These are phyloP conservation scores for Nasonia oneida DNA, from an alignment of 2,888 invertebrate genomes.

Conservation along the genomic window DNA sequence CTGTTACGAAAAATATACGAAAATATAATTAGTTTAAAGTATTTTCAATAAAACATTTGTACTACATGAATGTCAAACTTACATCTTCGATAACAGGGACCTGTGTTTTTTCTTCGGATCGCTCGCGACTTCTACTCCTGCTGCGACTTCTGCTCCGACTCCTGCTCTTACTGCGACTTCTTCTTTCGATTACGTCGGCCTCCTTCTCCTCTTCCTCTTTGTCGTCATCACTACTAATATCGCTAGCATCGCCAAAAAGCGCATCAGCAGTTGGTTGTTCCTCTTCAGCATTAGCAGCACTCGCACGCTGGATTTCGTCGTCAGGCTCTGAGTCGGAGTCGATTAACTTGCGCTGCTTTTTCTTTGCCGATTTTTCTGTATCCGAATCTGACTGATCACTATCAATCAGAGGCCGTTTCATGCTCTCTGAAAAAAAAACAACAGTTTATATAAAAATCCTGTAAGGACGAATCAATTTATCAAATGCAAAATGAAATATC, in stretches of 20 bases:
- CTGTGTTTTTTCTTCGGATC: slow-evolving; percentile 73
- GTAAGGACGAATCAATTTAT: background rate
- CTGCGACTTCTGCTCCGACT: slow-evolving; percentile 78
- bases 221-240: slow-evolving; percentile 94
- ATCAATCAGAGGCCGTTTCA: slow-evolving; percentile 73
- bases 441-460: background rate
- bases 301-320: slow-evolving; percentile 64
- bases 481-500: background rate
- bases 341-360: slow-evolving; percentile 81
- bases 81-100: slow-evolving; percentile 71
- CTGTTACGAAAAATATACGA: slow-evolving; percentile 64
- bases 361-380: slow-evolving; percentile 72
- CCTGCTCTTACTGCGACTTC: slow-evolving; percentile 82
- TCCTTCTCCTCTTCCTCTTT: slow-evolving; percentile 73
- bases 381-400: slow-evolving; percentile 74
- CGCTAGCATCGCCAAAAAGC: slow-evolving; percentile 95
- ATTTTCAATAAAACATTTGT: slow-evolving; percentile 39
- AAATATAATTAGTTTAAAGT: background rate
- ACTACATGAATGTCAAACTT: slow-evolving; percentile 16
- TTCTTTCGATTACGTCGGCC: slow-evolving; percentile 72
- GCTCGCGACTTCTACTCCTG: slow-evolving; percentile 75
- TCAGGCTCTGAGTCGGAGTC: slow-evolving; percentile 87
- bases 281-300: background rate
- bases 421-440: slow-evolving; percentile 38
- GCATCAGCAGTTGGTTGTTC: slow-evolving; percentile 87